Evolutionary conservation across 2,797 vertebrate species (phyloP).

Genomic region (Betta splendens): DNA sequence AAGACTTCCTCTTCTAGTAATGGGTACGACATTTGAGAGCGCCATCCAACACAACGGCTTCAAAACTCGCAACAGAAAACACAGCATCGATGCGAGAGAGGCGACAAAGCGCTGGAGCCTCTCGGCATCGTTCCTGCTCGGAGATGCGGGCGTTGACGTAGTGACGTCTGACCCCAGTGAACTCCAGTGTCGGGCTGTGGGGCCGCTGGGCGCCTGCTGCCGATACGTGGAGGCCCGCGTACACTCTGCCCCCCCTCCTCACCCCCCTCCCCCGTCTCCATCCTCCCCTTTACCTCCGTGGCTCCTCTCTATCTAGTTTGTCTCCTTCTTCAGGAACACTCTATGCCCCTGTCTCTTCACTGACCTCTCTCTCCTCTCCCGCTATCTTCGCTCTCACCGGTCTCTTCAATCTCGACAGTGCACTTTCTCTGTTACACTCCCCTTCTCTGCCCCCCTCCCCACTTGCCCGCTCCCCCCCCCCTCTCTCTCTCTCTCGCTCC

Average conservation of each 20-base stretch:
- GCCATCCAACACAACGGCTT: constrained; percentile 1
- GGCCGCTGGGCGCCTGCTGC: constrained; percentile 13
- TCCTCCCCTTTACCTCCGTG: constrained; percentile 28
- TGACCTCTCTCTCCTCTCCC: constrained; percentile 56
- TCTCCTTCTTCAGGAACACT: constrained; percentile 50
- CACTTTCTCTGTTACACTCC: constrained; percentile 34
- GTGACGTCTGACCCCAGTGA: neutral
- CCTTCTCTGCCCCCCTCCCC: neutral
- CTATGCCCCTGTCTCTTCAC: constrained; percentile 53
- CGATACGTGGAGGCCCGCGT: constrained; percentile 17
- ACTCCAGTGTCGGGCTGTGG: constrained; percentile 1
- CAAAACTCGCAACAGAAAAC: constrained; percentile 10
- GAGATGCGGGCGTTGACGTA: constrained; percentile 13
- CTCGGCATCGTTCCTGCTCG: neutral
- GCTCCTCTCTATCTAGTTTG: constrained; percentile 45
- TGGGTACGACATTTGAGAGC: neutral
- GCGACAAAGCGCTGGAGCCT: neutral
- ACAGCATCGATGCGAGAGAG: neutral
- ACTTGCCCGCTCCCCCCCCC: neutral
- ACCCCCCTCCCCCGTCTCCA: too few relatives aligned
- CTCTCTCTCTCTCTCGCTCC: constrained; percentile 11
- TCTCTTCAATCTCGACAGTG: constrained; percentile 57
- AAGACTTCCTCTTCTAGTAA: constrained; percentile 1
- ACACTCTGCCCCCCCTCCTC: constrained; percentile 29
- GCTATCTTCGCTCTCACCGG: constrained; percentile 51